Conservation (phyloP, 2,797 vertebrate species). For the Danionella dracula region DNA sequence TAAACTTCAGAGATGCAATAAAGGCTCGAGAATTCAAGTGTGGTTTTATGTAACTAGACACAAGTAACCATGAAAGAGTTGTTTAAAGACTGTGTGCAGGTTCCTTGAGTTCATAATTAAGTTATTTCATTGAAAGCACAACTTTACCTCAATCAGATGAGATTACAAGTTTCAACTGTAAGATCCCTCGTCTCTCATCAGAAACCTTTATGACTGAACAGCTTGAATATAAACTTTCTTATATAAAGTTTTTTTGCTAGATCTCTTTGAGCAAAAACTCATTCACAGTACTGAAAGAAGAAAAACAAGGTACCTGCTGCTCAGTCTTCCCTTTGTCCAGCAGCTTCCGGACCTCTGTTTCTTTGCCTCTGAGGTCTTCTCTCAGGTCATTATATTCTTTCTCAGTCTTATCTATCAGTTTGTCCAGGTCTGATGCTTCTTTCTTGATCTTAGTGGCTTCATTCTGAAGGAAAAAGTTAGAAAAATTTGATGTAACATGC, state of each 20-base stretch:
- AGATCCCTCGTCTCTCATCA: slow-evolving; percentile 16
- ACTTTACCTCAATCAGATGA: slow-evolving; percentile 12
- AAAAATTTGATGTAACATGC: not conserved
- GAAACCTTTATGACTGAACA: not conserved
- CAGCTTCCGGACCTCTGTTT: slow-evolving; percentile 86
- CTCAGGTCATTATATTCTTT: slow-evolving; percentile 88
- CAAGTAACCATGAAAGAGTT: not conserved
- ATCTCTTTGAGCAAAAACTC: no score
- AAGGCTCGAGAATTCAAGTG: no score
- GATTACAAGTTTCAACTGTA: not conserved
- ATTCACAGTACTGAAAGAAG: not conserved
- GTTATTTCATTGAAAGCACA: slow-evolving; percentile 1
- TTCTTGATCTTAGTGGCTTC: slow-evolving; percentile 90
- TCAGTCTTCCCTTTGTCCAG: slow-evolving; percentile 92
- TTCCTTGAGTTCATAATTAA: slow-evolving; percentile 1
- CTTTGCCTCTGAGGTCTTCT: slow-evolving; percentile 87
- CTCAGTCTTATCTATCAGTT: slow-evolving; percentile 83
- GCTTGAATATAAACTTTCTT: not conserved
- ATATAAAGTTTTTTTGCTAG: no score
- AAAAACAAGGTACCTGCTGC: slow-evolving; percentile 77
- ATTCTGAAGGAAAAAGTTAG: slow-evolving; percentile 64
- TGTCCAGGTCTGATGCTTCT: slow-evolving; percentile 85
- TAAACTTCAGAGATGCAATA: no score
- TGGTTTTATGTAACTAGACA: no score
- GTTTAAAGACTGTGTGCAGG: not conserved